Evolutionary conservation across 2,888 invertebrate genomes (phyloP), one percentile per base, ranked within the genome.

Genomic region (Heterodera filipjevi): DNA sequence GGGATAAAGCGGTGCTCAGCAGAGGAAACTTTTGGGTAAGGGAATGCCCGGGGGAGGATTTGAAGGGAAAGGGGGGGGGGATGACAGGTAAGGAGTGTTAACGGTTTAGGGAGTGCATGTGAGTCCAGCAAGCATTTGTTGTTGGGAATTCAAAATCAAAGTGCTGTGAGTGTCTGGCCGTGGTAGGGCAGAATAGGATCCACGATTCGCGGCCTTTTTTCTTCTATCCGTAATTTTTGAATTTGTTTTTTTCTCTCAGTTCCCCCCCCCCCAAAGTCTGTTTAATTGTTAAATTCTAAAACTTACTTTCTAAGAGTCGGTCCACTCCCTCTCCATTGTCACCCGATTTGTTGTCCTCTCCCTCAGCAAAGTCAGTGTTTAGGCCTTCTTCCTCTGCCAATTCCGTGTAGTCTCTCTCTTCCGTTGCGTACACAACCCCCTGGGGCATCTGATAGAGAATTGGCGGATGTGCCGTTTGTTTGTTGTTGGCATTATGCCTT

Each of bases 401-500:
- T 33, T 66, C 46, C 30, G 46, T 49, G 19, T 32, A 19, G 22
- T 44, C 32, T 16, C 66, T 75, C n/a, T 68, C 70, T 30, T 49
- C 71, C 46, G 78, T 53, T 64, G 83, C 80, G 75, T 83, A 83
- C 32, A 83, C 83, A 30, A 78, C 76, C 30, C 83, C 83, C 77
- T 83, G 83, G 33, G 83, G 83, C 80, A 83, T 77, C 71, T 83
- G 83, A 75, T 80, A 82, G 59, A 82, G 75, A 39, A 82, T 77
- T 33, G 76, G 76, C 39, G 44, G 66, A 33, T 68, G 19, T 39
- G 39, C 12, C 19, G 10, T 68, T 35, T 35, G 32, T 5, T 22
- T 68, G 68, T 35, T 35, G 68, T 35, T 35, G 33, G 33, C 68
- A 19, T 77, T 33, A 33, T 49, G 70, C 53, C 27, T 77, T 39